Base-by-base conservation (phyloP, 2,888 invertebrate genomes). In the Achlya flavicornis region DNA sequence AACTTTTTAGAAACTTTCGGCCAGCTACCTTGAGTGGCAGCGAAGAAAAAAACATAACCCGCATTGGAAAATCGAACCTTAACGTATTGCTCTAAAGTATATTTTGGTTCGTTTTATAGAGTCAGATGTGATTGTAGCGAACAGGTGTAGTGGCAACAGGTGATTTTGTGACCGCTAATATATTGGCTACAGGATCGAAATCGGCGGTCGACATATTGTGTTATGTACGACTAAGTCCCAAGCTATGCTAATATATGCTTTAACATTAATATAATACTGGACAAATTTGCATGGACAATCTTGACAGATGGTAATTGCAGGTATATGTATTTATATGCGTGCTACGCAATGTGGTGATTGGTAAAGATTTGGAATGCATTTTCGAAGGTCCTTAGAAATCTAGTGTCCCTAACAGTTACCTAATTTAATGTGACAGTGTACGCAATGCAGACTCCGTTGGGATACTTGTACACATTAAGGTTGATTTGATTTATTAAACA, bases 81-180 rank as follows among this genome's bases (percentile, higher is more conserved):
- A 74, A 0, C 0, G 0, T 0, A 16, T 12, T 0, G 0, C 0
- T 0, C 61, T 82, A 84, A 58, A 71, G 82, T 67, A 57, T 6
- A 73, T 64, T 81, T 81, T 87, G 0, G 60, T 57, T 70, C 75
- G 70, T 7, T 35, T 48, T 61, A 11, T 41, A 65, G 48, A 66
- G 87, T 89, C 89, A 91, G 90, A 91, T 92, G 92, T 93, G 92
- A 92, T 92, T 93, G 86, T 84, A 80, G 79, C 74, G 82, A 91
- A 93, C 93, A 93, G 93, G 93, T 93, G 93, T 86, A 76, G 60
- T 70, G 78, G 76, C 82, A 91, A 93, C 93, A 93, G 93, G 93
- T 93, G 93, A 92, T 86, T 88, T 89, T 88, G 85, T 86, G 88
- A 89, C 89, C 89, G 86, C 90, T 90, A 89, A 90, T 90, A 88